Base-by-base conservation (phyloP, 1,140 invertebrate species). In the Drosophila littoralis region DNA sequence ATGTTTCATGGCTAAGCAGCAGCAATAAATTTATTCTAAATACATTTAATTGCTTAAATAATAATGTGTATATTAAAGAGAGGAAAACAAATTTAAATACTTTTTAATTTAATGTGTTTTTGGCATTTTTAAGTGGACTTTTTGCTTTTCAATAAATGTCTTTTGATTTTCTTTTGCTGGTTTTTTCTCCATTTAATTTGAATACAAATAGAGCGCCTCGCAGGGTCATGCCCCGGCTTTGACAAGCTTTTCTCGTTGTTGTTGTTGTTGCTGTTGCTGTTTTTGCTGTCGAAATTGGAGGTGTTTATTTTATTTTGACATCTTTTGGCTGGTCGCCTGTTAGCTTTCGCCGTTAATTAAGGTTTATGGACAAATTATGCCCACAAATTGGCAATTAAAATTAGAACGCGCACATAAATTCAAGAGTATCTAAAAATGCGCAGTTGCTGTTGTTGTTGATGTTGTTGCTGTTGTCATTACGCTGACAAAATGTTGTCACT, bases 341-440 rank as follows among this genome's bases (percentile, higher is more conserved):
- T 89, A 69, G 75, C 80, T 89, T 89, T 89, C 64, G 84, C 82
- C 80, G 85, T 89, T 89, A 89, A 89, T 89, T 89, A 89, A 84
- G 80, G 81, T 89, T 89, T 89, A 89, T 89, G 81, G 77, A 81
- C 84, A 89, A 89, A 89, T 89, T 89, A 89, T 89, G 84, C 81
- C 85, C 84, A 89, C 84, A 89, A 89, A 89, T 90, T 89, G 84
- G 75, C 84, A 89, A 89, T 89, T 89, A 89, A 89, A 89, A 89
- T 89, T 89, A 89, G 84, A 89, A 84, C 84, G 84, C 80, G 80
- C 61, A 81, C 77, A 89, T 89, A 89, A 89, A 89, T 89, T 89
- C 79, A 89, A 89, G 63, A 82, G 77, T 59, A 77, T 17, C 71
- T 22, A 55, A 22, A 66, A 59, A 54, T 35, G 40, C 22, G 10